Percentiles rank a stretch among this genome's conserved stretches.
Evolutionary conservation across 2,113 vertebrate species (phyloP).

Genomic region (Malurus cyaneus): DNA sequence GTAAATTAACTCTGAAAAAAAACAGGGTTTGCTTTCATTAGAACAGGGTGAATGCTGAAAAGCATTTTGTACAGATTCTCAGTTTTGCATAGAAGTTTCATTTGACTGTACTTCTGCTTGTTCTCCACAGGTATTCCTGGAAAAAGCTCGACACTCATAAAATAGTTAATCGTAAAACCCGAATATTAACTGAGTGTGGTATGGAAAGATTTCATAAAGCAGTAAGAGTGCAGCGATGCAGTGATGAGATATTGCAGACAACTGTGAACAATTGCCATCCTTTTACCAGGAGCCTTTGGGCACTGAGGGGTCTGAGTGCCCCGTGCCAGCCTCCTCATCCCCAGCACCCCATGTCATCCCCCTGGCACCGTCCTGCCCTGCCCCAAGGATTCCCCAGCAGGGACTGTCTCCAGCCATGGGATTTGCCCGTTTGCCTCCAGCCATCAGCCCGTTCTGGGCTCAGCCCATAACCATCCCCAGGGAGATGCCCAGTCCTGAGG

Average conservation of each 20-base stretch:
- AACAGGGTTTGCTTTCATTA: not conserved
- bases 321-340: not conserved
- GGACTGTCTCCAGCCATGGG: too few species aligned
- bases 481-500: fast-evolving
- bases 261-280: fast-evolving
- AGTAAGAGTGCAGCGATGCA: not conserved
- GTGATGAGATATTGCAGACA: not conserved
- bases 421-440: too few species aligned
- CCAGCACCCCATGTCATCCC: fast-evolving
- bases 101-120: not conserved
- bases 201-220: not conserved
- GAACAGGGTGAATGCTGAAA: not conserved
- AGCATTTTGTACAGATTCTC: not conserved
- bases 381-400: too few species aligned
- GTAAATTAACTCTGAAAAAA: not conserved
- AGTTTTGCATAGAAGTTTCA: not conserved
- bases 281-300: not conserved
- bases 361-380: not conserved
- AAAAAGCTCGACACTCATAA: not conserved
- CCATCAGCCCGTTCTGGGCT: fast-evolving
- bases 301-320: not conserved
- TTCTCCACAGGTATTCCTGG: not conserved
- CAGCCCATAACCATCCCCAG: fast-evolving
- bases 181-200: not conserved
- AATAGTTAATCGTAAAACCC: not conserved